phyloP scores from a whole-genome alignment of 30 jellyfish, hydroid and myxozoan genomes.

The Mastigias papua region DNA sequence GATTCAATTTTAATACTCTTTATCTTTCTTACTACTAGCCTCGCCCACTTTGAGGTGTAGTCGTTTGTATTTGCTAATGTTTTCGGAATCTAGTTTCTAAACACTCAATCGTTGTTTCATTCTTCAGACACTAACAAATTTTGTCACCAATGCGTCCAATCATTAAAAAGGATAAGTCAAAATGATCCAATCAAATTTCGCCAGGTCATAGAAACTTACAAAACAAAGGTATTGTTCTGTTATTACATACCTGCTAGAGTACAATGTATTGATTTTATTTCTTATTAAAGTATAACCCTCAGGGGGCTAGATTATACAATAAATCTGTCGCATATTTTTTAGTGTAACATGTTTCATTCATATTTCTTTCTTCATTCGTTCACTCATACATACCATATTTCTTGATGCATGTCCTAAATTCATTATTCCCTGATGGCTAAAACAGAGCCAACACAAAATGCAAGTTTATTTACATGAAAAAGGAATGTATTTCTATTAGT shows the following conservation, averaged over 20 bases:
- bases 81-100: no score
- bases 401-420: background rate
- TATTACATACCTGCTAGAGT: no score
- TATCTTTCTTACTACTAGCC: no score
- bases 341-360: no score
- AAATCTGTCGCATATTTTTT: no score
- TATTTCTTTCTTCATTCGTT: no score
- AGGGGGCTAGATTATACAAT: no score
- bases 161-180: constrained; percentile 47
- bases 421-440: background rate
- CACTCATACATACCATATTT: background rate
- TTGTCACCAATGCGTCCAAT: constrained; percentile 68
- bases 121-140: constrained; percentile 75
- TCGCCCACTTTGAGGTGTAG: no score
- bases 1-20: no score
- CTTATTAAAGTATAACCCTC: background rate
- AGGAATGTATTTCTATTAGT: no score
- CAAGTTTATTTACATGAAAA: background rate
- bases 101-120: background rate
- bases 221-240: constrained; percentile 78
- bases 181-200: constrained; percentile 81
- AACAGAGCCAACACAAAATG: background rate
- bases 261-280: no score
- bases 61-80: no score
- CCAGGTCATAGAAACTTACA: constrained; percentile 85